Evolutionary conservation across 2,888 invertebrate genomes (phyloP).

Genomic region (Panzeria rudis): DNA sequence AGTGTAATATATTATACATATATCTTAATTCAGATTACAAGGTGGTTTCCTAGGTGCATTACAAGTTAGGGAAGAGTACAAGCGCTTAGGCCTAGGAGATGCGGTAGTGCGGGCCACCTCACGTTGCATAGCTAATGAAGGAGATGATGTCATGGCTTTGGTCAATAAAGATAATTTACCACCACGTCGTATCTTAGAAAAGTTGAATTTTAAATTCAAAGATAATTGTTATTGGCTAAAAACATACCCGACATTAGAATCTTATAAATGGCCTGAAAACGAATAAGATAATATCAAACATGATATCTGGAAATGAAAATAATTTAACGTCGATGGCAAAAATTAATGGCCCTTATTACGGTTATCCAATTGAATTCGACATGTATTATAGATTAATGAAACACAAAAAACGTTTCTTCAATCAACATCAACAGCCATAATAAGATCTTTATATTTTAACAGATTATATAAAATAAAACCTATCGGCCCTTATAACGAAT

Average conservation of each 20-base stretch:
- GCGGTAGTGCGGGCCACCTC: constrained; percentile 75
- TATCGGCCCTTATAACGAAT: no score
- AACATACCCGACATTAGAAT: constrained; percentile 73
- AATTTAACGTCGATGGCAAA: no score
- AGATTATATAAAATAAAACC: no score
- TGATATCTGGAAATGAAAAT: background rate
- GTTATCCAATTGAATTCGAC: no score
- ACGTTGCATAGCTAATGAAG: constrained; percentile 75
- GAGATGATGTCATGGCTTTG: constrained; percentile 78
- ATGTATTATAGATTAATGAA: no score
- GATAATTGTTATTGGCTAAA: constrained; percentile 76
- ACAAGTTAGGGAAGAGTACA: constrained; percentile 77
- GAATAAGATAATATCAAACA: constrained; percentile 48
- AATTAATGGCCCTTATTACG: no score
- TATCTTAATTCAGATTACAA: constrained; percentile 73
- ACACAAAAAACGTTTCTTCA: no score
- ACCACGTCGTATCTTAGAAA: constrained; percentile 76
- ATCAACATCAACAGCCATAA: no score
- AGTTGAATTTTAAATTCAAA: constrained; percentile 76
- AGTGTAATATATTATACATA: background rate
- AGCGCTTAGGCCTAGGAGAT: constrained; percentile 77
- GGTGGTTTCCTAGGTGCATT: constrained; percentile 79
- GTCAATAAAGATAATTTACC: constrained; percentile 76
- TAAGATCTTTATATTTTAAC: no score
- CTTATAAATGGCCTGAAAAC: constrained; percentile 72